phyloP scores from a whole-genome alignment of 1,140 invertebrate species.

The Armadillidium nasatum region DNA sequence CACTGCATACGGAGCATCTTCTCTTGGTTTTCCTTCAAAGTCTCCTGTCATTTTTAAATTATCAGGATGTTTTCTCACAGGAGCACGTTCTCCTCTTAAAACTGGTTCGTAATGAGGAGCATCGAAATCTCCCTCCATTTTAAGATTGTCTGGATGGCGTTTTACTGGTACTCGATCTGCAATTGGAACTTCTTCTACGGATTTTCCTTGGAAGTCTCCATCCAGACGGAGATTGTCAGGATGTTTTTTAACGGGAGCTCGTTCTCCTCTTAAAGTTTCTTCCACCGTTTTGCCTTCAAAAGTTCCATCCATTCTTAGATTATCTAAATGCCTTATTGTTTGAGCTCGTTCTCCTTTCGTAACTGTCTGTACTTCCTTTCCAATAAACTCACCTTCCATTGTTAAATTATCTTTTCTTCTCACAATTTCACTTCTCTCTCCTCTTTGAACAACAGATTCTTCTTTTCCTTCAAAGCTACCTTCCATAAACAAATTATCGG shows the following conservation, averaged over 20 bases:
- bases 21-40: slow-evolving; percentile 31
- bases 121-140: slow-evolving; percentile 56
- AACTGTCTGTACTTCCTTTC: slow-evolving; percentile 53
- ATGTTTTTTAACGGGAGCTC: slow-evolving; percentile 50
- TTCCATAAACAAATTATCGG: slow-evolving; percentile 56
- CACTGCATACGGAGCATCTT: slow-evolving; percentile 44
- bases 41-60: slow-evolving; percentile 55
- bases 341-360: slow-evolving; percentile 50
- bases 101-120: slow-evolving; percentile 22
- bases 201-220: slow-evolving; percentile 55
- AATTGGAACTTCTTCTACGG: slow-evolving; percentile 28
- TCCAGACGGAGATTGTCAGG: slow-evolving; percentile 56
- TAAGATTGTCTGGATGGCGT: slow-evolving; percentile 19
- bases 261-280: slow-evolving; percentile 48
- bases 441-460: slow-evolving; percentile 34
- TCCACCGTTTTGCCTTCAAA: slow-evolving; percentile 27
- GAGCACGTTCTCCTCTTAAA: slow-evolving; percentile 50
- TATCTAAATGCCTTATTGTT: slow-evolving; percentile 54
- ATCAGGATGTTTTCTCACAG: slow-evolving; percentile 52
- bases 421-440: slow-evolving; percentile 36
- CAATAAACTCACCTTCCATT: slow-evolving; percentile 43
- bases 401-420: slow-evolving; percentile 40
- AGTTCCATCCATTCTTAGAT: slow-evolving; percentile 49
- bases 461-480: slow-evolving; percentile 38
- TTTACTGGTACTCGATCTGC: not conserved